Base-by-base conservation (phyloP, 2,797 vertebrate genomes). In the Cossypha heuglini region DNA sequence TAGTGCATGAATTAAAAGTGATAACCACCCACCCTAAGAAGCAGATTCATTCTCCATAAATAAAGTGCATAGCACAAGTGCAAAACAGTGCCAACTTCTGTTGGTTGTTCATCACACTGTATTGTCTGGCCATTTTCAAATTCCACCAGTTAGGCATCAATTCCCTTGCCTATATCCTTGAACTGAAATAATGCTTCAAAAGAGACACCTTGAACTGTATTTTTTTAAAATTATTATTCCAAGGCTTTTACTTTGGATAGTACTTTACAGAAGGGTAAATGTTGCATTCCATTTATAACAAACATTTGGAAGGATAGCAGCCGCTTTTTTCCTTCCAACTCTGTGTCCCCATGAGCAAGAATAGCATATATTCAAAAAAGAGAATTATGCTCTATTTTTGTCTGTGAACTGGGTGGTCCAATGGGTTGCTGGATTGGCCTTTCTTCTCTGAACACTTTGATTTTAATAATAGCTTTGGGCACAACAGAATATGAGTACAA, bases 381-480 rank as follows among this genome's bases (percentile, higher is more conserved):
- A 72, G 46, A 93, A 75, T 51, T 25, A 21, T 40, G 22, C 25
- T 93, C 73, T 94, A 54, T 88, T 76, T 94, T 90, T 66, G 40
- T 59, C 28, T 80, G 33, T 79, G 46, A 73, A 43, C 29, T 82
- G 91, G 55, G 86, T 92, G 64, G 86, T 79, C 75, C 68, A 51
- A 3, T 25, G 75, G 5, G 20, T 46, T 86, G 80, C 9, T 49
- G 28, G n/a, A 58, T 28, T 82, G 54, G 38, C 29, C 35, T 64
- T 91, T 92, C 51, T 90, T 67, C 71, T 90, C 46, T 57, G 29
- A 82, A 68, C 12, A 38, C 13, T 74, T 51, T 67, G 77, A 71
- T 90, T 94, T 85, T 75, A 94, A 86, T 79, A 87, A 91, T 54
- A 85, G 72, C 75, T 90, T 73, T 79, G 42, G 16, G 43, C 58